phyloP scores from a whole-genome alignment of 2,797 vertebrate species.

The Platyrinchus mystaceus region DNA sequence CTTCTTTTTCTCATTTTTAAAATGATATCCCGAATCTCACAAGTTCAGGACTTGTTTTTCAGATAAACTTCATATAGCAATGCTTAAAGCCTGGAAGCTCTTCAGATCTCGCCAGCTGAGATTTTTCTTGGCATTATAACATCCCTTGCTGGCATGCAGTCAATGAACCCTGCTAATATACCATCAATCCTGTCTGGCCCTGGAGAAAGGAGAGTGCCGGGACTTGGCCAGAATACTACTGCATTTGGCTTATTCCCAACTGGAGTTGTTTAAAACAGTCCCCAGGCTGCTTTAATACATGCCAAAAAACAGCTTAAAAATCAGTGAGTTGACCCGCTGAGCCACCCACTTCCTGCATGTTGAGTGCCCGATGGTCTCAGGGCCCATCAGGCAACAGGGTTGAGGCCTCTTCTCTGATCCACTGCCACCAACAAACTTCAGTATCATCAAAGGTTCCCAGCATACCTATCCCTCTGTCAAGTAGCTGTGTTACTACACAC shows the following conservation, averaged over 20 bases:
- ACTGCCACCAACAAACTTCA: not conserved
- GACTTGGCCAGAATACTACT: slow-evolving; percentile 52
- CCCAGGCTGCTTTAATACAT: slow-evolving; percentile 1
- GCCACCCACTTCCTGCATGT: not conserved
- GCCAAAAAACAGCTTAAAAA: slow-evolving; percentile 57
- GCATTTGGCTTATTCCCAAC: slow-evolving; percentile 53
- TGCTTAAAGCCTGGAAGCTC: slow-evolving; percentile 26
- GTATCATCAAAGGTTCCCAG: not conserved
- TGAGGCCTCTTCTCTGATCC: not conserved
- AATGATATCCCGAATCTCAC: not conserved
- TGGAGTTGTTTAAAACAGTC: slow-evolving; percentile 54
- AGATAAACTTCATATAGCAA: slow-evolving; percentile 2
- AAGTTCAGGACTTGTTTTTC: slow-evolving; percentile 8
- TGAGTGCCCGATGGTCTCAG: not conserved
- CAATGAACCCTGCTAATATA: slow-evolving; percentile 59
- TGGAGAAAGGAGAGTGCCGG: slow-evolving; percentile 36
- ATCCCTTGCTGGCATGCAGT: slow-evolving; percentile 12
- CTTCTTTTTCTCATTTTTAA: not conserved
- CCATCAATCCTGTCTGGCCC: slow-evolving; percentile 51
- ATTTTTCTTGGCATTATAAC: slow-evolving; percentile 49
- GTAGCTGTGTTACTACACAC: not conserved
- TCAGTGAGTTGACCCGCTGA: not conserved
- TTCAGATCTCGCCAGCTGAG: slow-evolving; percentile 45
- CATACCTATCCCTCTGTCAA: not conserved
- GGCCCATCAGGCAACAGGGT: not conserved